Evolutionary conservation across 2,888 invertebrate species (phyloP), one percentile per base, ranked within the genome.

Genomic region (Hermaeophaga mercurialis): DNA sequence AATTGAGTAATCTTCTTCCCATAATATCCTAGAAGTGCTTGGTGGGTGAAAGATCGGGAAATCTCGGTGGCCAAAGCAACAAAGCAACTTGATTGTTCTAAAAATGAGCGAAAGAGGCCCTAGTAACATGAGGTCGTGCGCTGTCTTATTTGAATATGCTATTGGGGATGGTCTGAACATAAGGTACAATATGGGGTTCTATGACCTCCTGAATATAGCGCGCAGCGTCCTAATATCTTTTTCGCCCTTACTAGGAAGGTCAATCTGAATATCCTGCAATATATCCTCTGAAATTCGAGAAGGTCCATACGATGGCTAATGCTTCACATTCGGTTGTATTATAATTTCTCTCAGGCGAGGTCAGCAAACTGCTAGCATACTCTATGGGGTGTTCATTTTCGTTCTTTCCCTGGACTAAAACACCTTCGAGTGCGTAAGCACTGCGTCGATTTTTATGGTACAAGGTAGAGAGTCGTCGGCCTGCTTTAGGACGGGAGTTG

Each of bases 381-480:
- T 48, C 41, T 6, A 54, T 38, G n/a, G 39, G 54, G 15, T 41
- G 47, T 34, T 54, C 47, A 34, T 48, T 36, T 3, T 11, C 14
- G 19, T 36, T 61, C 58, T 57, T 60, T 55, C 63, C 63, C 60
- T 67, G 65, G 39, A 58, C 49, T 39, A 66, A 38, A 4, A 54
- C 61, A 3, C 64, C 66, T 15, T 55, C 67, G 1, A 66, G 26
- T 1, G 66, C 67, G 48, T 64, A 65, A 2, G 44, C 39, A 43
- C 66, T 69, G 28, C 66, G 61, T 38, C 70, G 66, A 4, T 70
- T 68, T n/a, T 64, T 31, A 18, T 71, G 6, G 6, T 36, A 15
- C 54, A 54, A 1, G 66, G 66, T 43, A 60, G n/a, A 3, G 26
- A 19, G n/a, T 44, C 46, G 14, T 65, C 62, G 0, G 56, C 59